Evolutionary conservation across 2,888 invertebrate genomes (phyloP), one percentile per base, ranked within the genome.

Genomic region (Calliphora vomitoria): DNA sequence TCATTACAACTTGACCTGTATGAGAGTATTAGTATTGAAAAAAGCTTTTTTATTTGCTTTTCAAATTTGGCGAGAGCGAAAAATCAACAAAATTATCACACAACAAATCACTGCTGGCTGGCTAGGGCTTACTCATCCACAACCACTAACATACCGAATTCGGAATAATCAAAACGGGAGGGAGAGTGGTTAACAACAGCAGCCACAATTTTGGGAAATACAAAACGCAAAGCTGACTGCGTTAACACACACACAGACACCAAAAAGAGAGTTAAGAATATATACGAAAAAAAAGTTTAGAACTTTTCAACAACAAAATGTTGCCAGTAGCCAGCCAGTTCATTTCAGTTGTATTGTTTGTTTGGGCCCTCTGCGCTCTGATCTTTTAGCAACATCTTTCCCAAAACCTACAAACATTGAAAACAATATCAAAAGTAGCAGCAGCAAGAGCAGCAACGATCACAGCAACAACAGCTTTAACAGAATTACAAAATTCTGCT

Each of bases 341-440:
- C 25, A 15, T 31, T 44, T 62, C 10, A 80, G 60, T 38, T 58
- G 10, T 35, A 18, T 18, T 44, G 58, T 35, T 62, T 35, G 4
- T 41, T 58, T 50, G 47, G n/a, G 53, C 31, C 53, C 55, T 53
- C 13, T 20, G 47, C 55, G 20, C 55, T 38, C 10, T 66, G 78
- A 82, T 85, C 69, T 62, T 81, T 75, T 64, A 75, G 82, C 85
- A 85, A 85, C 82, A 87, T 85, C 82, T 85, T 87, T 55, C 31
- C 31, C 50, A 25, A 50, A 50, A 50, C 13, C 8, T 58, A 11
- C 44, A 44, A 74, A 66, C 55, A 11, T 20, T 35, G 66, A 25
- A 55, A 75, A 31, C 20, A 81, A 47, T 6, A n/a, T n/a, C 8
- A 15, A 64, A 41, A 38, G 58, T 18, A 50, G 41, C 62, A 74